A percentile compares a stretch with the other conserved stretches of the same genome.
phyloP scores from a whole-genome alignment of 2,797 vertebrate genomes.

The Sparidentex hasta region DNA sequence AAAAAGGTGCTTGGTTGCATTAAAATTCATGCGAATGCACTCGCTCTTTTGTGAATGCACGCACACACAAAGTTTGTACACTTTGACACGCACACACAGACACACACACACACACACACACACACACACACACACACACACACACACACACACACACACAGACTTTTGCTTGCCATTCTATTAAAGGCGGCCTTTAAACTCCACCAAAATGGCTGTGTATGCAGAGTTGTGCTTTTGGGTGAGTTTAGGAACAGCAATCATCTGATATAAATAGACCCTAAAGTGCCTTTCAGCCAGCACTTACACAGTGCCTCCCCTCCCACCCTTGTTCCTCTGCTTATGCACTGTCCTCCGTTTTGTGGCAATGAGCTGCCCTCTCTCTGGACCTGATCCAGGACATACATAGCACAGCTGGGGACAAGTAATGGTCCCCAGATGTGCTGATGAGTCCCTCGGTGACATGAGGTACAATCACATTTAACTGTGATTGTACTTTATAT shows the following conservation, averaged over 20 bases:
- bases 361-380: constrained; percentile 36
- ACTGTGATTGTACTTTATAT: too few species aligned
- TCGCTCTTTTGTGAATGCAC: constrained; percentile 1
- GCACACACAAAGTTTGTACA: constrained; percentile 16
- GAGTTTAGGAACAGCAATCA: constrained; percentile 73
- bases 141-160: not conserved
- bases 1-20: constrained; percentile 18
- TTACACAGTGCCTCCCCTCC: constrained; percentile 30
- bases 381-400: constrained; percentile 58
- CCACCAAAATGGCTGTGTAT: constrained; percentile 55
- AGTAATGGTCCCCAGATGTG: constrained; percentile 21
- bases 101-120: constrained; percentile 12
- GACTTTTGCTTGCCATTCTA: constrained; percentile 35
- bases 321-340: constrained; percentile 40
- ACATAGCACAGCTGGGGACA: constrained; percentile 50
- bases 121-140: not conserved
- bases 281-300: constrained; percentile 70
- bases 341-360: constrained; percentile 53
- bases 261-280: constrained; percentile 78
- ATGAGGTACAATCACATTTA: too few species aligned
- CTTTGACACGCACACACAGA: constrained; percentile 21
- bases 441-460: too few species aligned
- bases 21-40: constrained; percentile 5
- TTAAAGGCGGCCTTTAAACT: constrained; percentile 46
- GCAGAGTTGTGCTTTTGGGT: constrained; percentile 61